Base-by-base conservation (phyloP, 2,888 invertebrate species). In the Cylindroiulus punctatus region DNA sequence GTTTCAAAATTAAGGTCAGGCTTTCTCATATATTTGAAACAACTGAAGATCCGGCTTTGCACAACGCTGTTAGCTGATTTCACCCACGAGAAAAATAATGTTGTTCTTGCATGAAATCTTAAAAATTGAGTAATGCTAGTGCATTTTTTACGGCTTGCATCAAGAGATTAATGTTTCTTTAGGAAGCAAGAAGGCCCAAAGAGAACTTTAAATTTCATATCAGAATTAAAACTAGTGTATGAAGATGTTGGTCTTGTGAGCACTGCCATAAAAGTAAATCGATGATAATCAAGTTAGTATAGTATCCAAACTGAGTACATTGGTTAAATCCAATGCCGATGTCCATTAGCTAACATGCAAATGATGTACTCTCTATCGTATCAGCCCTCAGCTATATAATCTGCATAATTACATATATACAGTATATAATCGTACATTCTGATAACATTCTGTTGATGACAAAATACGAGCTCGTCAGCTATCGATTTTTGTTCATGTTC, bases 261-360 rank as follows among this genome's bases (percentile, higher is more conserved):
- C 12, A 65, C 8, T 26, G 22, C 26, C 22, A 26, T 65, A 22
- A 65, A 65, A 26, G 30, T 30, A 32, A 76, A 76, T 76, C 76
- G 76, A 76, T 76, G 26, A 76, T 26, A 10, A 76, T 26, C 30
- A 30, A 76, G 76, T 76, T 76, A 76, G 76, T 30, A 76, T 32
- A 14, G 32, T 32, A 17, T 76, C 17, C 30, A 76, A 76, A 76
- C 30, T 3, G 14, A 26, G 76, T 30, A 30, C 76, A 76, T 30
- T 76, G 30, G 76, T 76, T 76, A 30, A 76, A 30, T 76, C 76
- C 76, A 76, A 17, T 30, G 14, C 30, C 76, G 17, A 76, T 76
- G 7, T 12, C 76, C 76, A 76, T 76, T 76, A 76, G 76, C 76
- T 76, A 76, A 14, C 76, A 76, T 76, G 76, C 26, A 76, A 76